Evolutionary conservation across 2,888 invertebrate species (phyloP).

Genomic region (Boloria selene): DNA sequence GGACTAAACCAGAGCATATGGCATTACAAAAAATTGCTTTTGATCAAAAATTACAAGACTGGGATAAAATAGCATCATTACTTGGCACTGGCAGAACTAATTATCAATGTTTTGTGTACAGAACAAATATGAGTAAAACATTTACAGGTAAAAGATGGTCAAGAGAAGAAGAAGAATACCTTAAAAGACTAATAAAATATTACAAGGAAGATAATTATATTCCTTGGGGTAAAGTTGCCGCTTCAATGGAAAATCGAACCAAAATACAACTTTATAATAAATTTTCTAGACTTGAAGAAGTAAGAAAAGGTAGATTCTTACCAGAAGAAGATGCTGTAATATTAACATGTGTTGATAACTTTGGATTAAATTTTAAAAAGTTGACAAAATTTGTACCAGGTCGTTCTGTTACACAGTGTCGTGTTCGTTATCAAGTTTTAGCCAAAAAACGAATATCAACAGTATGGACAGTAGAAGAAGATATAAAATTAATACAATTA

Average conservation of each 20-base stretch:
- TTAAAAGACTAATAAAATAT: conserved; percentile 84
- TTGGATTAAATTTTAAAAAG: conserved; percentile 84
- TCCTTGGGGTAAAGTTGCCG: conserved; percentile 88
- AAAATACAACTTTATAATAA: conserved; percentile 86
- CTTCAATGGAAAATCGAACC: conserved; percentile 83
- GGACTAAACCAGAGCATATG: conserved; percentile 60
- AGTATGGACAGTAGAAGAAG: conserved; percentile 84
- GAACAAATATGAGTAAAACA: conserved; percentile 70
- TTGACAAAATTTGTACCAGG: conserved; percentile 83
- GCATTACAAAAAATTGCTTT: conserved; percentile 55
- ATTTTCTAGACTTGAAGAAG: conserved; percentile 63
- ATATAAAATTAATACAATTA: conserved; percentile 80
- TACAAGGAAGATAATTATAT: conserved; percentile 85
- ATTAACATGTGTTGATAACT: conserved; percentile 82
- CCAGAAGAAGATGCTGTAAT: conserved; percentile 86
- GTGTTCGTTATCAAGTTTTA: conserved; percentile 82
- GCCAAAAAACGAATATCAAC: conserved; percentile 64
- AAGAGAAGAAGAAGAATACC: conserved; percentile 84
- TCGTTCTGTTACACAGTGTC: conserved; percentile 84
- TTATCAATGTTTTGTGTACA: conserved; percentile 87
- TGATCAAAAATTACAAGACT: conserved; percentile 80
- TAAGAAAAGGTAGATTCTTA: conserved; percentile 84
- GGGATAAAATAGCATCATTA: conserved; percentile 84
- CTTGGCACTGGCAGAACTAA: conserved; percentile 83
- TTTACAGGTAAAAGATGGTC: conserved; percentile 82